phyloP scores from a whole-genome alignment of 2,797 vertebrate species.

The Chanos chanos region DNA sequence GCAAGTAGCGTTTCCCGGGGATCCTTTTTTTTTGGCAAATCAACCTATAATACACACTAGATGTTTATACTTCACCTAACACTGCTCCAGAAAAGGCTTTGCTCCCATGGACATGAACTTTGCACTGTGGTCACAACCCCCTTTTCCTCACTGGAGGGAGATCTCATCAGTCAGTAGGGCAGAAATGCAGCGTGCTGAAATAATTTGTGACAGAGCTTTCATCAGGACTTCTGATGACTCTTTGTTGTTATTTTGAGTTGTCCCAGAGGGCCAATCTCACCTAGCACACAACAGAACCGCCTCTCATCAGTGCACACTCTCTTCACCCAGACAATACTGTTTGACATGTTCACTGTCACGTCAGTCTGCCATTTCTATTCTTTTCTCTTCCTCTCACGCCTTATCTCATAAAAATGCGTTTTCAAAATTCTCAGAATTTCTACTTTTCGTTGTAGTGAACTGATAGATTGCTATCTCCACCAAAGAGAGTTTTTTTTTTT shows the following conservation, averaged over 20 bases:
- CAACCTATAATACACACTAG: too few relatives aligned
- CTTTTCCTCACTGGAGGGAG: constrained; percentile 48
- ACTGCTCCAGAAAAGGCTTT: constrained; percentile 34
- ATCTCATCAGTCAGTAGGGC: constrained; percentile 54
- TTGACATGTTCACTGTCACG: constrained; percentile 47
- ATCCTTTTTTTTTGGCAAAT: too few relatives aligned
- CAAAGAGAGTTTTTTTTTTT: too few relatives aligned
- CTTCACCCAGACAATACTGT: constrained; percentile 34
- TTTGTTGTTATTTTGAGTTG: constrained; percentile 77
- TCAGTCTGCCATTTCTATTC: constrained; percentile 36
- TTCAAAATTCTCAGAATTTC: too few relatives aligned
- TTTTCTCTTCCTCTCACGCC: constrained; percentile 1
- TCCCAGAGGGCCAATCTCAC: constrained; percentile 67
- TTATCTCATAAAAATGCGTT: constrained; percentile 9
- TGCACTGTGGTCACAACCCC: constrained; percentile 59
- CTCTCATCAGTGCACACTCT: constrained; percentile 52
- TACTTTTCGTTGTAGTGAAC: too few relatives aligned
- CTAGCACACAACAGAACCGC: constrained; percentile 63
- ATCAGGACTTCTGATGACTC: constrained; percentile 65
- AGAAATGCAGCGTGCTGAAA: constrained; percentile 60
- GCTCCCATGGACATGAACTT: constrained; percentile 27
- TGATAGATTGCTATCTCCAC: too few relatives aligned
- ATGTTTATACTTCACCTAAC: too few relatives aligned
- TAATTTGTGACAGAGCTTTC: constrained; percentile 71
- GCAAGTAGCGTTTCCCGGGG: too few relatives aligned